Conservation (phyloP, 2,797 vertebrate genomes). For the Denticeps clupeoides region DNA sequence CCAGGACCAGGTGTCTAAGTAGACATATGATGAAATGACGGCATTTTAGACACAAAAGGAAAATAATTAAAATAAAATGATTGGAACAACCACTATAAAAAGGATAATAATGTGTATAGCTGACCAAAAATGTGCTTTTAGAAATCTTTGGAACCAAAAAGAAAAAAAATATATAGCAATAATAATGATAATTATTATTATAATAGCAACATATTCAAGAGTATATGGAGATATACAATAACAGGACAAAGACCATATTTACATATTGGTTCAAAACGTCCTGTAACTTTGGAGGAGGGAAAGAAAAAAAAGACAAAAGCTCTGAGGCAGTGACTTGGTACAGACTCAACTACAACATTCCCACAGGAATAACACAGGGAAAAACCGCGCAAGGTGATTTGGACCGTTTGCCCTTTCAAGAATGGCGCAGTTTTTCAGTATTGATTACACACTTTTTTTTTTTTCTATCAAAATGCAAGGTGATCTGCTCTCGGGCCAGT, state of each 20-base stretch:
- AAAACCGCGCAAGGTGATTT: constrained; percentile 21
- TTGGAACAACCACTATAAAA: constrained; percentile 23
- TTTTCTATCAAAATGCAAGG: too few species aligned
- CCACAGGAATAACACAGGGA: constrained; percentile 16
- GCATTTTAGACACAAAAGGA: constrained; percentile 28
- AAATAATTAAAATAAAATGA: constrained; percentile 24
- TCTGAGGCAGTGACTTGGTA: constrained; percentile 20
- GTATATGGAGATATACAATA: constrained; percentile 37
- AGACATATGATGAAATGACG: constrained; percentile 11
- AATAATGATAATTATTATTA: constrained; percentile 21
- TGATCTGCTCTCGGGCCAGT: too few species aligned
- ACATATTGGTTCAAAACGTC: constrained; percentile 10
- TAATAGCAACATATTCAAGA: constrained; percentile 37
- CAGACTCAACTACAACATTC: constrained; percentile 26
- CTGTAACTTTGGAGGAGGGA: constrained; percentile 23
- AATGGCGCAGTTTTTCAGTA: too few species aligned
- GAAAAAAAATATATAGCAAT: constrained; percentile 15
- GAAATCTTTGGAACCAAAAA: constrained; percentile 59
- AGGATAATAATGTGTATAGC: constrained; percentile 37
- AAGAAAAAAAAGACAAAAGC: too few species aligned
- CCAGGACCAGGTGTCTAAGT: constrained; percentile 5
- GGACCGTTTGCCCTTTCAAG: constrained; percentile 2
- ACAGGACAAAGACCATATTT: constrained; percentile 30
- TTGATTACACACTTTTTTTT: too few species aligned
- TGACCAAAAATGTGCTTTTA: constrained; percentile 47